Percentiles rank a stretch among this genome's conserved stretches.
These are phyloP conservation scores for Acromyrmex heyeri DNA, from an alignment of 1,140 invertebrate genomes.

Conservation along the genomic window DNA sequence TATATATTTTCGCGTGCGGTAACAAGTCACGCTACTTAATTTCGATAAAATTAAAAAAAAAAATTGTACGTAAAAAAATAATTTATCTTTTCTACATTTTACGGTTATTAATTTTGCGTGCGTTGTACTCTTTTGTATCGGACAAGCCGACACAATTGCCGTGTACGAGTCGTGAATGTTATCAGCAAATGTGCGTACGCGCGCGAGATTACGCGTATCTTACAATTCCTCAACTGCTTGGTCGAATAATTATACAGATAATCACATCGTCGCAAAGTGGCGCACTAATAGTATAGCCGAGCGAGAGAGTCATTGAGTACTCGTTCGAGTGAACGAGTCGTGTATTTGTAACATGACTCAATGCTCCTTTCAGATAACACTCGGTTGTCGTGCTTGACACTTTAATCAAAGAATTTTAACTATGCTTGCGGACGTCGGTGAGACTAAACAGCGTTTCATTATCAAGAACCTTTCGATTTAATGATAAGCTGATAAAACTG, in stretches of 20 bases:
- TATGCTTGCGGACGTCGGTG: conserved; percentile 22
- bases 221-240: conserved; percentile 48
- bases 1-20: conserved; percentile 16
- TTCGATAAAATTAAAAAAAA: conserved; percentile 15
- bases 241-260: conserved; percentile 55
- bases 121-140: neutral
- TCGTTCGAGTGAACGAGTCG: conserved; percentile 2
- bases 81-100: neutral
- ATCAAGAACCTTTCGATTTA: conserved; percentile 46
- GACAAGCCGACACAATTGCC: neutral
- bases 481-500: conserved; percentile 36
- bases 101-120: conserved; percentile 25
- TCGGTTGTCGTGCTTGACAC: conserved; percentile 33
- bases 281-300: conserved; percentile 37
- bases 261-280: conserved; percentile 42
- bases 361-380: conserved; percentile 53
- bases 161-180: neutral
- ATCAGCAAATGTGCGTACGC: conserved; percentile 22
- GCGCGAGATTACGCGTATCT: conserved; percentile 46
- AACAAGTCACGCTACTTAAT: conserved; percentile 12
- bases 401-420: conserved; percentile 58
- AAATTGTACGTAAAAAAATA: conserved; percentile 21
- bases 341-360: conserved; percentile 59
- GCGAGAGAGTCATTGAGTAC: conserved; percentile 55
- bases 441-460: conserved; percentile 44